phyloP scores from a whole-genome alignment of 2,113 vertebrate genomes.

The Cavia aperea region DNA sequence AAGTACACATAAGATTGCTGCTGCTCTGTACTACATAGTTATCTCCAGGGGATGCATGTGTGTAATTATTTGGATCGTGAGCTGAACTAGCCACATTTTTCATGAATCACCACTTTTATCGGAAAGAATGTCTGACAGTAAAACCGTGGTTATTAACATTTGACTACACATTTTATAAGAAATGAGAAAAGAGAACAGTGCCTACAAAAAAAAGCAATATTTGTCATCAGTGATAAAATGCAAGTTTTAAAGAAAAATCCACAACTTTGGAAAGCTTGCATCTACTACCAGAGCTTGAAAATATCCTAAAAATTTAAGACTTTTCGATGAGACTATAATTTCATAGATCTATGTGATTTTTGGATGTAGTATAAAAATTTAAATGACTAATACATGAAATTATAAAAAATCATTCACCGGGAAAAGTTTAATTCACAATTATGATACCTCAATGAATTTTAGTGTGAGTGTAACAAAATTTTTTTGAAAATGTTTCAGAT shows the following conservation, averaged over 20 bases:
- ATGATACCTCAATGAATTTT: background rate
- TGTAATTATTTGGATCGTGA: background rate
- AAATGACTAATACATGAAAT: background rate
- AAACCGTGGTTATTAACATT: background rate
- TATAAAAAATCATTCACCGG: background rate
- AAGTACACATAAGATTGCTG: background rate
- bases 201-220: background rate
- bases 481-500: background rate
- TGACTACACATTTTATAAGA: background rate
- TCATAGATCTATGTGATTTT: background rate
- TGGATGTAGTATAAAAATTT: background rate
- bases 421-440: slow-evolving; percentile 26
- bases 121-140: background rate
- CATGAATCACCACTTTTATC: background rate
- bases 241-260: background rate
- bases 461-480: background rate
- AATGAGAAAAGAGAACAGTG: background rate
- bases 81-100: background rate
- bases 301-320: background rate
- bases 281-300: background rate
- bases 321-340: background rate
- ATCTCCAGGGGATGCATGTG: background rate
- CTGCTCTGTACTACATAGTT: background rate
- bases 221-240: background rate
- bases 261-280: slow-evolving; percentile 14